Base-by-base conservation (phyloP, 2,797 vertebrate genomes). In the Cyclopterus lumpus region DNA sequence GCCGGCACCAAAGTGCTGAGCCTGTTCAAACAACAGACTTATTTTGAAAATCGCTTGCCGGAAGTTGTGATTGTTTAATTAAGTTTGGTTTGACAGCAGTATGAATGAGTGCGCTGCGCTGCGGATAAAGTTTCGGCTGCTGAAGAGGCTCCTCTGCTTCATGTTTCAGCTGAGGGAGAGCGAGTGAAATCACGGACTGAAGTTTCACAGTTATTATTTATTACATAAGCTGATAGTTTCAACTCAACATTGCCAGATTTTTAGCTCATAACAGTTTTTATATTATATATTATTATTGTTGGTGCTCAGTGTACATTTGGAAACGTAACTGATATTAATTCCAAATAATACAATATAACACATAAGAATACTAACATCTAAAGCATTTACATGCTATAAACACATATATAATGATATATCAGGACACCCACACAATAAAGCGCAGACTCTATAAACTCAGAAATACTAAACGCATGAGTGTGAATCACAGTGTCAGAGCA, bases 111-210 rank as follows among this genome's bases (percentile, higher is more conserved):
- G 51, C 51, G 24, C 71, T 71, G 54, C 53, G 55, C 32, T 12
- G 16, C 5, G 60, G 85, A 79, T 92, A 81, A 80, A 88, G 88
- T 92, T 91, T 90, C 90, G 22, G 63, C 71, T 34, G n/a, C 46
- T 24, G 49, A 66, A 36, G 62, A 70, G 26, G 24, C 40, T 76
- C 26, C 16, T 8, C 59, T 68, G 80, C 74, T 71, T 90, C 73
- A 63, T 77, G 77, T 89, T 86, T 84, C 85, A 84, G 30, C 16
- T 63, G 38, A 61, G 24, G 51, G 51, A 28, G 60, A 64, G 15
- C 8, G 0, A 58, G 46, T 24, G 20, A 76, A 82, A 79, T 77
- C 79, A 77, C 34, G 4, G n/a, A 42, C 65, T 28, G 66, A 49
- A 15, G 26, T 66, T 64, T 44, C 1, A 15, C 26, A 15, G 60